Conservation (phyloP, 2,113 vertebrate genomes). For the Drymodes brunneopygia region DNA sequence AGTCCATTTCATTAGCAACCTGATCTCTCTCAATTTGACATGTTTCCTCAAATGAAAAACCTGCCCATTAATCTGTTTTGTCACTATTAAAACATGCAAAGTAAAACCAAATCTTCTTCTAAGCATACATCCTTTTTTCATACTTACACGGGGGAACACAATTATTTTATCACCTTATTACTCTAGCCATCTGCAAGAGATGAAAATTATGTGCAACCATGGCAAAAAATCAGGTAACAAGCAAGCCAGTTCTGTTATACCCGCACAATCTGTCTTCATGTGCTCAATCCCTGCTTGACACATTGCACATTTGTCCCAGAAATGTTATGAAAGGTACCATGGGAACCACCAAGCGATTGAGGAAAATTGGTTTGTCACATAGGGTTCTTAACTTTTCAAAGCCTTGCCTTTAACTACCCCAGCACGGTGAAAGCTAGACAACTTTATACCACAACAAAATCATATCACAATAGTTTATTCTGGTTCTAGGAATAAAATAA, state of each 20-base stretch:
- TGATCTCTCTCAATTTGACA: neutral
- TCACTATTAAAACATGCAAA: neutral
- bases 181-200: neutral
- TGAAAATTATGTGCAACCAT: neutral
- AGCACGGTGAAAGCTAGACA: neutral
- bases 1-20: neutral
- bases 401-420: neutral
- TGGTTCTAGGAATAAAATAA: neutral
- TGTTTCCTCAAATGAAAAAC: neutral
- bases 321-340: neutral
- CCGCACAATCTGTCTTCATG: neutral
- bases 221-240: neutral
- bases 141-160: neutral
- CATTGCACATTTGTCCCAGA: neutral
- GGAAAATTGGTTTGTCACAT: neutral
- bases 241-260: neutral
- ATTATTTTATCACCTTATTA: neutral
- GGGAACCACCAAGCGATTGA: neutral
- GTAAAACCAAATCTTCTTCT: neutral
- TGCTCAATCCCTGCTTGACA: neutral
- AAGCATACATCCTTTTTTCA: neutral
- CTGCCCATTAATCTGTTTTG: neutral
- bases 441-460: neutral
- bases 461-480: neutral
- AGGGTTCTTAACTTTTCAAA: neutral